Base-by-base conservation (phyloP, 1,140 invertebrate genomes). In the Cryptotermes secundus region DNA sequence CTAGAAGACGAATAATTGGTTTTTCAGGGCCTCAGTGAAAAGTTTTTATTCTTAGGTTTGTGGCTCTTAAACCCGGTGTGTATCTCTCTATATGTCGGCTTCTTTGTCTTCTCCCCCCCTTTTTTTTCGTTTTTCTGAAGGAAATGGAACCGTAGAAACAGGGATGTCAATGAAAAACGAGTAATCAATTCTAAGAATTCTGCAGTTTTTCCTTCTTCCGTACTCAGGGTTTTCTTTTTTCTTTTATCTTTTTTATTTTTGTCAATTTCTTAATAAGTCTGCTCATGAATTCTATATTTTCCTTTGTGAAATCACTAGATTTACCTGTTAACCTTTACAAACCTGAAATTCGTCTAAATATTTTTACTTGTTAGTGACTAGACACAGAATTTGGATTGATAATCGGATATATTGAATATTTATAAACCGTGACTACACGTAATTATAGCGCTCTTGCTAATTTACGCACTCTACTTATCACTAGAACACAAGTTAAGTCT, bases 1-100 rank as follows among this genome's bases (percentile, higher is more conserved):
- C 80, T 35, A 34, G 80, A 45, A 36, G 34, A 53, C 49, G 34
- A 38, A 79, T 83, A 53, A 83, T 83, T 83, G 83, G 83, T 65
- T 83, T 79, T 83, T 59, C 34, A 36, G 31, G 26, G 82, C 34
- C 72, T 31, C n/a, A 19, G 31, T 83, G 10, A 59, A 34, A n/a
- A 38, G 53, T 83, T 36, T 24, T 31, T 72, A 72, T 31, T 72
- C 59, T 26, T 72, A 72, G 26, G 59, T 72, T 72, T 72, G 6
- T 72, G 59, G 26, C 4, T 6, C 59, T 72, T 72, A n/a, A 72
- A 72, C 6, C 59, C 31, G 19, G 53, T 72, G 6, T 72, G n/a
- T 72, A n/a, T 72, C 4, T 31, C 26, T 72, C n/a, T 31, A 7
- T 72, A 10, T 16, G 7, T 31, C 59, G n/a, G 4, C 26, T 72